These are phyloP conservation scores for Ibycter americanus DNA, from an alignment of 2,797 vertebrate genomes.

Conservation along the genomic window DNA sequence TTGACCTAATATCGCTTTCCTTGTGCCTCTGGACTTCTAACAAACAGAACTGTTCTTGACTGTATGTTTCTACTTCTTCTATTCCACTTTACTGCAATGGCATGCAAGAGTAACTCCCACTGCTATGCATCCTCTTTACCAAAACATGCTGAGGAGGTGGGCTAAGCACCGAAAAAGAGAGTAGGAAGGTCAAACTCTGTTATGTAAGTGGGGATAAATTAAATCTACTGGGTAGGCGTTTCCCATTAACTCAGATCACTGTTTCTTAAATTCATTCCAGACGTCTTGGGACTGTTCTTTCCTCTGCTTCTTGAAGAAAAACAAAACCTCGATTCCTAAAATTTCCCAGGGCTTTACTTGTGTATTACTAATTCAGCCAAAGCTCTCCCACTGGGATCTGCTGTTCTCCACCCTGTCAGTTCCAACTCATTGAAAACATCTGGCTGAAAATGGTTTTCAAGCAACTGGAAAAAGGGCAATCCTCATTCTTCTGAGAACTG, in stretches of 20 bases:
- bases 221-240: background rate
- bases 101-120: background rate
- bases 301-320: conserved; percentile 14
- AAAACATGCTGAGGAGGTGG: background rate
- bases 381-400: conserved; percentile 27
- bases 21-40: background rate
- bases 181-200: background rate
- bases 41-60: background rate
- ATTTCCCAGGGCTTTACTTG: conserved; percentile 34
- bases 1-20: background rate
- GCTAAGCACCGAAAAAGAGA: background rate
- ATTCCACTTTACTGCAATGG: background rate
- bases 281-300: background rate
- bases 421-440: conserved; percentile 42
- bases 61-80: background rate
- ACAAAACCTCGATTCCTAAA: conserved; percentile 34
- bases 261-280: conserved; percentile 39
- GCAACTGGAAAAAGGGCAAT: background rate
- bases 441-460: background rate
- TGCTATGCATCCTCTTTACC: background rate
- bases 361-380: conserved; percentile 24
- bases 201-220: background rate
- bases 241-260: background rate
- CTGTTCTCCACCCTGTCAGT: conserved; percentile 41
- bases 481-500: background rate